A percentile compares a stretch with the other conserved stretches of the same genome.
Evolutionary conservation across 2,113 vertebrate genomes (phyloP).

Genomic region (Cololabis saira): DNA sequence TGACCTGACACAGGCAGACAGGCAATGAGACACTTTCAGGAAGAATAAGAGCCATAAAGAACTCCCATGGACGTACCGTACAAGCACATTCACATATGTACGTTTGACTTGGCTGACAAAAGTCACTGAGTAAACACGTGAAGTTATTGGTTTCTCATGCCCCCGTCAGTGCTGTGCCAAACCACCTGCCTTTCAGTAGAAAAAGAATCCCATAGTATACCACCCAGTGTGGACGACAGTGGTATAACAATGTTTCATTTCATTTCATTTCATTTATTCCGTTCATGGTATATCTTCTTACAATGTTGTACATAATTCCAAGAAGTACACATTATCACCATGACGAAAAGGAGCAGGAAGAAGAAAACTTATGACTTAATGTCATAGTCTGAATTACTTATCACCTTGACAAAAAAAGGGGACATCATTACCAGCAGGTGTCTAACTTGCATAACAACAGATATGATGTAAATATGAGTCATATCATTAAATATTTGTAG

Average conservation of each 20-base stretch:
- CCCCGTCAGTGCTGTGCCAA: constrained; percentile 80
- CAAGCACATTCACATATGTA: constrained; percentile 70
- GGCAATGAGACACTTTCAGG: constrained; percentile 28
- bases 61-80: constrained; percentile 68
- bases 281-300: too few species aligned
- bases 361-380: too few species aligned
- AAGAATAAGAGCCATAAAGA: constrained; percentile 64
- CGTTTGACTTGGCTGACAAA: constrained; percentile 84
- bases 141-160: constrained; percentile 88
- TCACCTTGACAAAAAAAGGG: neutral
- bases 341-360: too few species aligned
- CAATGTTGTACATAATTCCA: too few species aligned
- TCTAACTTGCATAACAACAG: too few species aligned
- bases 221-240: constrained; percentile 22
- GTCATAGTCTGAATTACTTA: too few species aligned
- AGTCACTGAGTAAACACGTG: constrained; percentile 74
- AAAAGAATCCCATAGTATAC: constrained; percentile 58
- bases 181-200: constrained; percentile 79
- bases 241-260: too few species aligned
- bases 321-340: too few species aligned
- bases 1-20: constrained; percentile 38
- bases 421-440: constrained; percentile 15
- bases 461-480: neutral
- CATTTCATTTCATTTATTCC: too few species aligned
- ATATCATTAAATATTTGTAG: neutral